These are phyloP conservation scores for Acanthosepion esculentum DNA, from an alignment of 2,888 invertebrate species.

Conservation along the genomic window DNA sequence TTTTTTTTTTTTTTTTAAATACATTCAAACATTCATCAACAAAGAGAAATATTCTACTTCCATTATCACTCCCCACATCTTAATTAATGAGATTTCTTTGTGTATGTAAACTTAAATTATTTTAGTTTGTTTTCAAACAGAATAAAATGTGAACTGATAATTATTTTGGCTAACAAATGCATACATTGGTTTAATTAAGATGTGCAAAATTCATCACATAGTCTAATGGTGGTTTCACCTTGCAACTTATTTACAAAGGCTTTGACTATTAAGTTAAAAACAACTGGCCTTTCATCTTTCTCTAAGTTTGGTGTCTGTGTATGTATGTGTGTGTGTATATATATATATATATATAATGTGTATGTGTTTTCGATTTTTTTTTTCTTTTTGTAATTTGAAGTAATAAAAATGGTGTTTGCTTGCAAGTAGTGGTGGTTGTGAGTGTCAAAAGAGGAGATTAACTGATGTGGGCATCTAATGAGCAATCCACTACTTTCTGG, in stretches of 20 bases:
- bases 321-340: constrained; percentile 23
- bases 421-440: neutral
- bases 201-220: neutral
- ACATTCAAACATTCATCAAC: neutral
- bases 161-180: neutral
- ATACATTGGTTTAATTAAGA: neutral
- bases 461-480: constrained; percentile 33
- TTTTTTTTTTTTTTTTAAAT: neutral
- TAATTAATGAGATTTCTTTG: neutral
- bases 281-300: constrained; percentile 7
- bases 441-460: neutral
- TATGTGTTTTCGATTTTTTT: neutral
- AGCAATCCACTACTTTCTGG: constrained; percentile 20
- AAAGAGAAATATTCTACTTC: too few relatives aligned
- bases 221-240: neutral
- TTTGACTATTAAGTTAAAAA: neutral
- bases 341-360: neutral
- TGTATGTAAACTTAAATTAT: neutral
- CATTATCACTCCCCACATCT: neutral
- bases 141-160: neutral
- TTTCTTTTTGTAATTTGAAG: constrained; percentile 2
- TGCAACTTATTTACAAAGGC: neutral
- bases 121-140: neutral
- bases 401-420: neutral
- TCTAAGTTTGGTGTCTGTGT: neutral